Percentiles rank a stretch among this genome's conserved stretches.
phyloP scores from a whole-genome alignment of 2,797 vertebrate species.

The Eospalax fontanierii region DNA sequence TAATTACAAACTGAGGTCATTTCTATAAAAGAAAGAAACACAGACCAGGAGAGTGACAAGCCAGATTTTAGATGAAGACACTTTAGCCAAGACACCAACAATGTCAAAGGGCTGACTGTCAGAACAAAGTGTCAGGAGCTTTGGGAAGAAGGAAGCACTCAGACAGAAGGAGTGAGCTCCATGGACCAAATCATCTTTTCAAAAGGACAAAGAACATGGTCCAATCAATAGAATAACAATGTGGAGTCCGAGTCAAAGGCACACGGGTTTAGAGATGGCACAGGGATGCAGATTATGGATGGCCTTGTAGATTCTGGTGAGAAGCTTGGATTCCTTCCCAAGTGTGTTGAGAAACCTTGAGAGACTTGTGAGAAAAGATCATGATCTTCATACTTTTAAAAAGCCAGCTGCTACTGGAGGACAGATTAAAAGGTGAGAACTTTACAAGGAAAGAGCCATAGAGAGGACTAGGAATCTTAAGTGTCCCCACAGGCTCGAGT shows the following conservation, averaged over 20 bases:
- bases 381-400: background rate
- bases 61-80: background rate
- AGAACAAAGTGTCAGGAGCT: too few species aligned
- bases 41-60: background rate
- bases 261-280: background rate
- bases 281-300: too few species aligned
- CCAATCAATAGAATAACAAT: background rate
- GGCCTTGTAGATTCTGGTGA: background rate
- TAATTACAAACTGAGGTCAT: background rate
- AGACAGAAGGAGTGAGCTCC: too few species aligned
- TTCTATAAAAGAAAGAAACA: background rate
- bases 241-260: background rate
- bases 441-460: background rate
- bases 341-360: background rate
- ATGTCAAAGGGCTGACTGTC: too few species aligned
- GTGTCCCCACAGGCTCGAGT: too few species aligned
- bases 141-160: too few species aligned
- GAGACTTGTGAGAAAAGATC: too few species aligned
- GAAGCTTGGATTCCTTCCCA: background rate
- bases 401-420: background rate
- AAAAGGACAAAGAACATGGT: too few species aligned
- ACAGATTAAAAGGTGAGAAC: background rate
- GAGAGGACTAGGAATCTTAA: too few species aligned
- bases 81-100: background rate
- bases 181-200: too few species aligned